A percentile compares a stretch with the other conserved stretches of the same genome.
Evolutionary conservation across 2,797 vertebrate species (phyloP).

Genomic region (Mallotus villosus): DNA sequence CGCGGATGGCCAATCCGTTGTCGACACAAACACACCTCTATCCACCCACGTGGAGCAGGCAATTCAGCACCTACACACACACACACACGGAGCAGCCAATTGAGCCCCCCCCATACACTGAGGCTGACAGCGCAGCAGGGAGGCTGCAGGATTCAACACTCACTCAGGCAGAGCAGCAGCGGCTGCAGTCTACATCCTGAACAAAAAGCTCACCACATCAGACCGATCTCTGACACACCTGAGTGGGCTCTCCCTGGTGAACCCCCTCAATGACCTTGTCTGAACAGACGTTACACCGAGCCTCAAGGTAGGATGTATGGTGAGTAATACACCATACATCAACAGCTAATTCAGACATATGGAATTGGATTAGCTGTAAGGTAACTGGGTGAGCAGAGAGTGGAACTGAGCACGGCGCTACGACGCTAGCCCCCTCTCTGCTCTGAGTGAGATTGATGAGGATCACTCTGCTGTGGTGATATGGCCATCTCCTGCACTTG

Average conservation of each 20-base stretch:
- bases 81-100: constrained; percentile 2
- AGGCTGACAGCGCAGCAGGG: constrained; percentile 14
- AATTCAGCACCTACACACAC: constrained; percentile 5
- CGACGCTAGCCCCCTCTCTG: background rate
- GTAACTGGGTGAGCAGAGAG: constrained; percentile 1
- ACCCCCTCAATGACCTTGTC: constrained; percentile 27
- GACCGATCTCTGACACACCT: constrained; percentile 1
- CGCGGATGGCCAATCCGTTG: too few species aligned
- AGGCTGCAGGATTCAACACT: constrained; percentile 28
- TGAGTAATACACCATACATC: constrained; percentile 27
- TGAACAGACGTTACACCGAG: constrained; percentile 32
- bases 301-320: background rate
- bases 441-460: constrained; percentile 34
- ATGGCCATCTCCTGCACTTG: background rate
- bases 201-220: constrained; percentile 21
- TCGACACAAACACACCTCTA: constrained; percentile 3
- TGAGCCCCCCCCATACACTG: constrained; percentile 6
- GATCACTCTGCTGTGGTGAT: constrained; percentile 13
- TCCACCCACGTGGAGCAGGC: constrained; percentile 8
- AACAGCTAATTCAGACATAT: background rate
- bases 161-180: constrained; percentile 29
- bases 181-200: constrained; percentile 45
- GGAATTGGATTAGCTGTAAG: constrained; percentile 17
- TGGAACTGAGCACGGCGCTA: constrained; percentile 20
- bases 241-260: background rate